Evolutionary conservation across 2,797 vertebrate species (phyloP).

Genomic region (Macrochelys suwanniensis): DNA sequence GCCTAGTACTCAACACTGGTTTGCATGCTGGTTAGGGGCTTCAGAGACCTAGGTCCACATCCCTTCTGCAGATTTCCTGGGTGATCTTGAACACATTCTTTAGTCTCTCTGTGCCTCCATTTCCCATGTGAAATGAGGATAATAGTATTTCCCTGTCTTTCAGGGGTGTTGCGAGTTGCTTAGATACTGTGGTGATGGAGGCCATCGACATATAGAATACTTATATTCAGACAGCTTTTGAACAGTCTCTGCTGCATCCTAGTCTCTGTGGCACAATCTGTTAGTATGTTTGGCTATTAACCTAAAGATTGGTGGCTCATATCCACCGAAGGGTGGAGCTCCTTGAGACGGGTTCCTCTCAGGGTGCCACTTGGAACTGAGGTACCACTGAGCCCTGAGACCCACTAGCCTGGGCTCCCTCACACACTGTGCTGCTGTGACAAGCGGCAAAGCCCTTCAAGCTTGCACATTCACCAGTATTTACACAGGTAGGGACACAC

Average conservation of each 20-base stretch:
- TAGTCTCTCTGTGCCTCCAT: neutral
- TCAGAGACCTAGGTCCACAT: neutral
- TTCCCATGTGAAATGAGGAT: neutral
- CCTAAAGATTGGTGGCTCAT: neutral
- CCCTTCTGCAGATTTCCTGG: neutral
- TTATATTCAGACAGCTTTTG: neutral
- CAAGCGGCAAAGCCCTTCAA: too few relatives aligned
- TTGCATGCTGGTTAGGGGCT: neutral
- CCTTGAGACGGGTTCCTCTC: too few relatives aligned
- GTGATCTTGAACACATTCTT: neutral
- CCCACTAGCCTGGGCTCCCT: too few relatives aligned
- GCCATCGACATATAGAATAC: neutral
- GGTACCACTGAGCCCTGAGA: too few relatives aligned
- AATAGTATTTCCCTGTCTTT: neutral
- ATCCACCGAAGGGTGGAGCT: neutral
- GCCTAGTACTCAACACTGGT: neutral
- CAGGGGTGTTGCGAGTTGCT: neutral
- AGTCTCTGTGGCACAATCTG: fast-evolving
- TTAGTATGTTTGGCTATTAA: neutral
- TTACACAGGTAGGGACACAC: too few relatives aligned
- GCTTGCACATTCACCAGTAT: too few relatives aligned
- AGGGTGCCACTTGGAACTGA: too few relatives aligned
- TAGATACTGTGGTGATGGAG: neutral
- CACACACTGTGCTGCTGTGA: too few relatives aligned
- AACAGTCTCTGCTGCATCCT: neutral